phyloP scores from a whole-genome alignment of 2,113 vertebrate genomes.

The Verasper variegatus region DNA sequence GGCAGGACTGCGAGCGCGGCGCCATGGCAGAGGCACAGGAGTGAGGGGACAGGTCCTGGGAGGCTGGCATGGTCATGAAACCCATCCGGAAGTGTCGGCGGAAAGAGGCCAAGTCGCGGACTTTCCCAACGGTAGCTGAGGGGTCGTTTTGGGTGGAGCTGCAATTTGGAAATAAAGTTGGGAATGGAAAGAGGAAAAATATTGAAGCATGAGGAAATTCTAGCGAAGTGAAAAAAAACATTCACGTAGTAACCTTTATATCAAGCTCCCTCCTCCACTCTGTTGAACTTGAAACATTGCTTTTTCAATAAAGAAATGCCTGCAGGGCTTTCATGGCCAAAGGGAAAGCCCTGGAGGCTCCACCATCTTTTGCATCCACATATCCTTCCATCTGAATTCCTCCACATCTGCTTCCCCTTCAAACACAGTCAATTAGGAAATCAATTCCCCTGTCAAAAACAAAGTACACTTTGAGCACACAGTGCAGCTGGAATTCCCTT shows the following conservation, averaged over 20 bases:
- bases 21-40: conserved; percentile 92
- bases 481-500: conserved; percentile 51
- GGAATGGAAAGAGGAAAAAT: conserved; percentile 13
- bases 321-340: conserved; percentile 44
- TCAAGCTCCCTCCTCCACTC: conserved; percentile 37
- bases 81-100: conserved; percentile 94
- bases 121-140: conserved; percentile 84
- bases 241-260: conserved; percentile 21
- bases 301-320: conserved; percentile 56
- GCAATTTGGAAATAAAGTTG: not conserved
- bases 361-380: conserved; percentile 44
- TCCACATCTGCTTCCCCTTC: conserved; percentile 57
- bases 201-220: conserved; percentile 25
- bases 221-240: conserved; percentile 25
- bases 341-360: conserved; percentile 55
- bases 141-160: conserved; percentile 82
- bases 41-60: conserved; percentile 91
- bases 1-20: conserved; percentile 92
- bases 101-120: conserved; percentile 90
- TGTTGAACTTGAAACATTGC: conserved; percentile 53
- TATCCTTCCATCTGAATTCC: conserved; percentile 58
- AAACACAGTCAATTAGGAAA: conserved; percentile 71
- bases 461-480: conserved; percentile 33
- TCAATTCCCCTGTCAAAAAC: conserved; percentile 65
- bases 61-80: conserved; percentile 95